Evolutionary conservation across 2,113 vertebrate genomes (phyloP).

Genomic region (Macroglossus sobrinus): DNA sequence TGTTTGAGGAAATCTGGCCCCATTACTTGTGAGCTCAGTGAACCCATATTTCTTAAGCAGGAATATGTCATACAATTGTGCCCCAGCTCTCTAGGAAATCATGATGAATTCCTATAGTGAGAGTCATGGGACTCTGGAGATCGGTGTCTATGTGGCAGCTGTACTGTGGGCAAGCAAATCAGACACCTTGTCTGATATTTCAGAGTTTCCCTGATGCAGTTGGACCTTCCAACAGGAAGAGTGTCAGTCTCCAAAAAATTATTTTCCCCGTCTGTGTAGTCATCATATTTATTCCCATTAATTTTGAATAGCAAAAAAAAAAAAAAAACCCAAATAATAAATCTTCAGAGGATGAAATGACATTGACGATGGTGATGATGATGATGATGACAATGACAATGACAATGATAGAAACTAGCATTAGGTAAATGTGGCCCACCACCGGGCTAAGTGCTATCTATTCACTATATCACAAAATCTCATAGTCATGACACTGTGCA

Average conservation of each 20-base stretch:
- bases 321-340: neutral
- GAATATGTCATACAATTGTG: neutral
- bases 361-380: too few species aligned
- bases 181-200: neutral
- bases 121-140: neutral
- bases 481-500: neutral
- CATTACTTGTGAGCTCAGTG: neutral
- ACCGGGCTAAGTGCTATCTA: neutral
- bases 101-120: neutral
- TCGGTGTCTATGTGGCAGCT: neutral
- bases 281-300: neutral
- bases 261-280: neutral
- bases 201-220: neutral
- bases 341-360: neutral
- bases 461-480: neutral
- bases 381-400: too few species aligned
- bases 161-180: neutral
- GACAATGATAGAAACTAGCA: neutral
- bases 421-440: neutral
- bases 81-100: neutral
- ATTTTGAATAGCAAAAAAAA: constrained; percentile 36
- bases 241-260: neutral
- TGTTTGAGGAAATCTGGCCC: neutral
- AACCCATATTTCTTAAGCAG: neutral
- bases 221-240: neutral